Base-by-base conservation (phyloP, 1,140 invertebrate genomes). In the Zaprionus davidi region DNA sequence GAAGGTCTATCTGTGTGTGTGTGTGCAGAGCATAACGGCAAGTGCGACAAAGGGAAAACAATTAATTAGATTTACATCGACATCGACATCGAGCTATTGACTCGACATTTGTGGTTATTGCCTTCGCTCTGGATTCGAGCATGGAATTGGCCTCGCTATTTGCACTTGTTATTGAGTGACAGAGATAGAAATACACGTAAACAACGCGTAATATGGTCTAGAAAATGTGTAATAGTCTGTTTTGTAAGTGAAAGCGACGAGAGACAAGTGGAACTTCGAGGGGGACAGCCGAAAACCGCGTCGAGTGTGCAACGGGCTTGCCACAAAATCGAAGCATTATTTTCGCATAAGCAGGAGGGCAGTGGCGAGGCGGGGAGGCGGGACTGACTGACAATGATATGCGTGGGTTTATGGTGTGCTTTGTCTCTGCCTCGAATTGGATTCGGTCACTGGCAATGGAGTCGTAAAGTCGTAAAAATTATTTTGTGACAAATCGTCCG, bases 391-490 rank as follows among this genome's bases (percentile, higher is more conserved):
- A 62, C 75, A 86, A 88, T 88, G 78, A 90, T 90, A 73, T 60
- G 68, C 75, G 28, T 49, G 46, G 41, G 17, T 46, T 58, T 53
- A 24, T 55, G 13, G 36, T 22, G 3, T 57, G 31, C 6, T 22
- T 7, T 28, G 5, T 12, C 11, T 13, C 66, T 56, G 44, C 9
- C 17, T 15, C 11, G 49, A 66, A 55, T 68, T 63, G 71, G 67
- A 20, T 46, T 77, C 76, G 85, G 84, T 85, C 84, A 90, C 76
- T 85, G 76, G 56, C 78, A 76, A 81, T 90, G 79, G 78, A 90
- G 86, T 90, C 86, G 87, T 91, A 85, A 92, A 92, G 91, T 92
- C 91, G 87, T 92, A 92, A 92, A 92, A 91, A 92, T 92, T 92
- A 92, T 92, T 92, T 92, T 92, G 91, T 92, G 91, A 92, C 91